Evolutionary conservation across 2,888 invertebrate species (phyloP).

Genomic region (Amiota communis): DNA sequence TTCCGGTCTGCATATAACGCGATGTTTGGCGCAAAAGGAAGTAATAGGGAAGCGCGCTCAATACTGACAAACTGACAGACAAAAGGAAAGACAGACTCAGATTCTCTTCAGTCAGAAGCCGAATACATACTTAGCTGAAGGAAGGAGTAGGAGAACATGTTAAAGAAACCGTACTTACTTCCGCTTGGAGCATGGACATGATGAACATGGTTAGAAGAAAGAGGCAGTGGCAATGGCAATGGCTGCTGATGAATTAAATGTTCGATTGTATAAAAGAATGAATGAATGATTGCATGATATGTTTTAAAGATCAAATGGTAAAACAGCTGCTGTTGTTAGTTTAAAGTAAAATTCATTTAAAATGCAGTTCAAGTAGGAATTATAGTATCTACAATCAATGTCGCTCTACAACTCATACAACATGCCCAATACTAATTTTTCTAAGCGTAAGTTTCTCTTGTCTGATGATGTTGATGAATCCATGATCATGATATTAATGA

Average conservation of each 20-base stretch:
- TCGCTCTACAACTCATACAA: no score
- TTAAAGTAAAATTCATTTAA: background rate
- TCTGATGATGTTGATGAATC: background rate
- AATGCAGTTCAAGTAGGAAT: conserved; percentile 13
- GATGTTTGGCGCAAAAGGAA: conserved; percentile 16
- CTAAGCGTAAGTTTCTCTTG: conserved; percentile 19
- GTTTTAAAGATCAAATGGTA: background rate
- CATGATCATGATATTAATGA: no score
- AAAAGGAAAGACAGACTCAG: no score
- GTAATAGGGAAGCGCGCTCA: background rate
- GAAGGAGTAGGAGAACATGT: background rate
- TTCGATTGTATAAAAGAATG: no score
- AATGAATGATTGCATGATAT: no score
- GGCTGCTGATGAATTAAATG: background rate
- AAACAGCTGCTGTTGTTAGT: background rate
- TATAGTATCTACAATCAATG: no score
- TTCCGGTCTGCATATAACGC: conserved; percentile 26
- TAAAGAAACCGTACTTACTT: conserved; percentile 10
- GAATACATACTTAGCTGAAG: no score
- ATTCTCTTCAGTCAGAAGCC: background rate
- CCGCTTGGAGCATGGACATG: conserved; percentile 8
- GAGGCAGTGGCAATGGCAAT: background rate
- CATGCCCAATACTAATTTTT: conserved; percentile 16
- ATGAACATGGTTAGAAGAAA: conserved; percentile 13
- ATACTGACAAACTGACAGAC: no score